Conservation (phyloP, 2,113 vertebrate genomes). For the human region DNA sequence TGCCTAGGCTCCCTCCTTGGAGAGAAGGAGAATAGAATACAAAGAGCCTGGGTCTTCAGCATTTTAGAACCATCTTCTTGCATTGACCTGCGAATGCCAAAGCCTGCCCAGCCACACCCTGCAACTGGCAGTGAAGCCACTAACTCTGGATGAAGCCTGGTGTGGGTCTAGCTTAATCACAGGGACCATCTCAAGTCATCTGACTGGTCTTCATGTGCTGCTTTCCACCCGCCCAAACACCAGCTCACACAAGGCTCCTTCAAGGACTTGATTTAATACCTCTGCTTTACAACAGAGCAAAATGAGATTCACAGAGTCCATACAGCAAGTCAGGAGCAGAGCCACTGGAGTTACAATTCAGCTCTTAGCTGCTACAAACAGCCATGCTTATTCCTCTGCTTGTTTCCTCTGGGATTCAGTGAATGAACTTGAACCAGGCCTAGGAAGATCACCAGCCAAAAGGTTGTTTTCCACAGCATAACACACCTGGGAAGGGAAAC, state of each 20-base stretch:
- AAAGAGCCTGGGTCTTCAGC: neutral
- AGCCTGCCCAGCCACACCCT: neutral
- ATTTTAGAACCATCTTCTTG: neutral
- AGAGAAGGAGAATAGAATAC: neutral
- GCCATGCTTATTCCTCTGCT: neutral
- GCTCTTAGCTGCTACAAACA: neutral
- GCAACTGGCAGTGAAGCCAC: neutral
- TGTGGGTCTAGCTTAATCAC: neutral
- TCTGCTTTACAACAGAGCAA: neutral
- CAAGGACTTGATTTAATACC: neutral
- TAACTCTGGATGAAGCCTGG: neutral
- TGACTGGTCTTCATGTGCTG: neutral
- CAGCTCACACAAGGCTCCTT: neutral
- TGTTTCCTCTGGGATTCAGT: neutral
- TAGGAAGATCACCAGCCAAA: neutral
- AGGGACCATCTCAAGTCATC: neutral
- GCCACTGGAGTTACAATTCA: neutral
- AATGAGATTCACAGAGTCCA: neutral
- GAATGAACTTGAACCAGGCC: neutral
- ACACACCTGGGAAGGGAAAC: rapidly evolving
- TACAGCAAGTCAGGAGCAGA: neutral
- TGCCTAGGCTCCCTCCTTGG: neutral
- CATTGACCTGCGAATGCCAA: neutral
- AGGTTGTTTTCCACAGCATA: neutral
- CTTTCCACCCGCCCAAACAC: neutral